phyloP scores from a whole-genome alignment of 1,140 invertebrate genomes.

The Drosophila suzukii region DNA sequence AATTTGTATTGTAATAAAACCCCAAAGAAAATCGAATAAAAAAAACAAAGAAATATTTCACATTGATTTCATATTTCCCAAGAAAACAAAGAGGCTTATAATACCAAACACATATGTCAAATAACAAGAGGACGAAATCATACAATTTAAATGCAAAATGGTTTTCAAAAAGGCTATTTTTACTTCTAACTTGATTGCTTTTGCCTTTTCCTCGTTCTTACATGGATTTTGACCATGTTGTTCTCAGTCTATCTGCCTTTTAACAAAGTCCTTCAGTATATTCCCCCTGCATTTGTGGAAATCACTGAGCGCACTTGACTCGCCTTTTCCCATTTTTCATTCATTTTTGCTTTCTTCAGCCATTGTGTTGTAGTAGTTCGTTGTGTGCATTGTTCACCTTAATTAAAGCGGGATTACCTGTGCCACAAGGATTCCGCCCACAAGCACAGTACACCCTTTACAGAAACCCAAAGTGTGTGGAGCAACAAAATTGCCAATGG shows the following conservation, averaged over 20 bases:
- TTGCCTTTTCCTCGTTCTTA: not conserved
- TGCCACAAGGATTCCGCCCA: slow-evolving; percentile 29
- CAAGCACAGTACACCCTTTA: not conserved
- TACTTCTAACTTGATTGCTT: not conserved
- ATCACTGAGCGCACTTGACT: slow-evolving; percentile 17
- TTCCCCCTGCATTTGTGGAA: not conserved
- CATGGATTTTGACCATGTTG: not conserved
- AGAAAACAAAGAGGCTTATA: no score
- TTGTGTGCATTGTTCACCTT: slow-evolving; percentile 52
- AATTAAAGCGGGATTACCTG: slow-evolving; percentile 52
- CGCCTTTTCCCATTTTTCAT: slow-evolving; percentile 11
- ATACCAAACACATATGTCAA: not conserved
- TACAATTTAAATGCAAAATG: slow-evolving; percentile 2
- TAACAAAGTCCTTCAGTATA: slow-evolving; percentile 8
- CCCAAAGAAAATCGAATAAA: no score
- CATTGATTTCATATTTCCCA: no score
- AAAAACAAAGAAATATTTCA: no score
- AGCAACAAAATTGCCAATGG: slow-evolving; percentile 12
- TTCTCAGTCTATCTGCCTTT: not conserved
- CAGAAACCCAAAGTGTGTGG: not conserved
- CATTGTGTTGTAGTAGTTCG: slow-evolving; percentile 24
- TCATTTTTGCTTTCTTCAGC: slow-evolving; percentile 28
- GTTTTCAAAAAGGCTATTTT: not conserved
- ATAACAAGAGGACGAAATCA: not conserved
- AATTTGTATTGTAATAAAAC: no score